phyloP scores from a whole-genome alignment of 2,888 invertebrate genomes.

The Bombylius discolor region DNA sequence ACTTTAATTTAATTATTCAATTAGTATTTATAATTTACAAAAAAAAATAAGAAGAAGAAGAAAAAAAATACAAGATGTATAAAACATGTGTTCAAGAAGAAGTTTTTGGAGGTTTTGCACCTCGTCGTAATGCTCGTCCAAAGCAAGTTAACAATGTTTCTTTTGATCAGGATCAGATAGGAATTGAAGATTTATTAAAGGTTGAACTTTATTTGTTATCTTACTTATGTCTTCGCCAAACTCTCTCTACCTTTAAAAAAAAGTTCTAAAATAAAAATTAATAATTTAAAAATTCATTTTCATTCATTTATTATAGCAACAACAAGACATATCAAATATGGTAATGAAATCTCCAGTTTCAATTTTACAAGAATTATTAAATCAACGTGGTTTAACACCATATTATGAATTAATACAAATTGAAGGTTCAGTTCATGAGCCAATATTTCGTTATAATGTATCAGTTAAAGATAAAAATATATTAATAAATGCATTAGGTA shows the following conservation, averaged over 20 bases:
- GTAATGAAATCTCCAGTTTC: conserved; percentile 84
- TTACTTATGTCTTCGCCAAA: too few relatives aligned
- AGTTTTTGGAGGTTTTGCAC: conserved; percentile 25
- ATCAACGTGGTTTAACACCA: conserved; percentile 82
- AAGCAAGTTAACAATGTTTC: background rate
- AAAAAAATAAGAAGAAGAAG: too few relatives aligned
- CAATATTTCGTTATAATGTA: conserved; percentile 91
- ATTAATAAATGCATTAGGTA: conserved; percentile 59
- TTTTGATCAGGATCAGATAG: background rate
- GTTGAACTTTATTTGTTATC: background rate
- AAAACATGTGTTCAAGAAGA: background rate
- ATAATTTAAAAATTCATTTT: too few relatives aligned
- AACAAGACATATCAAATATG: background rate
- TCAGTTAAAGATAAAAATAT: conserved; percentile 69
- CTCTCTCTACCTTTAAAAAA: too few relatives aligned
- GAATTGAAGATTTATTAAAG: background rate
- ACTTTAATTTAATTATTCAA: too few relatives aligned
- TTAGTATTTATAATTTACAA: too few relatives aligned
- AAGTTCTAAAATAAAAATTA: too few relatives aligned
- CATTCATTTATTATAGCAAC: too few relatives aligned
- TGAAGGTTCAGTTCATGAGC: conserved; percentile 94
- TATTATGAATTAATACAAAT: conserved; percentile 92
- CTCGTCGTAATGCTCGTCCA: conserved; percentile 20
- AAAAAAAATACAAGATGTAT: too few relatives aligned
- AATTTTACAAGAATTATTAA: conserved; percentile 82